These are phyloP conservation scores for Petrocephalus schoutedeni DNA, from an alignment of 2,797 vertebrate genomes.

Conservation along the genomic window DNA sequence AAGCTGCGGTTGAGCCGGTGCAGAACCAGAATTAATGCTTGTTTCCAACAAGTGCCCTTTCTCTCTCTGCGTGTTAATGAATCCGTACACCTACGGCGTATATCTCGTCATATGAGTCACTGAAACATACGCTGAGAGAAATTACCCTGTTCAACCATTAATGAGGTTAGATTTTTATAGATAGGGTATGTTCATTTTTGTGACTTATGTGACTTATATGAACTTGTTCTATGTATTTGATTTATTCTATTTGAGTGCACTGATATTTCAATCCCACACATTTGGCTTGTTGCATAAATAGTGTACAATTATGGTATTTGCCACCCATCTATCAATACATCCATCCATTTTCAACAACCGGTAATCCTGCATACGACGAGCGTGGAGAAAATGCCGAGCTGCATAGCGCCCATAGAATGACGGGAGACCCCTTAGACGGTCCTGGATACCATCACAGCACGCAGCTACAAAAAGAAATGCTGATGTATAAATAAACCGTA, in stretches of 20 bases:
- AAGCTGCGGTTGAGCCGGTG: slow-evolving; percentile 27
- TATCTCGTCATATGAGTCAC: slow-evolving; percentile 6
- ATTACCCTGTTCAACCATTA: neutral
- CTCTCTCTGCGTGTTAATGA: neutral
- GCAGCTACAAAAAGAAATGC: neutral
- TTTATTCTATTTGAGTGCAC: neutral
- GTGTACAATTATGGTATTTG: too few relatives aligned
- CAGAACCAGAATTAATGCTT: slow-evolving; percentile 26
- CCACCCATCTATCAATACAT: too few relatives aligned
- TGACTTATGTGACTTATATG: neutral
- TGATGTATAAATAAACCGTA: neutral
- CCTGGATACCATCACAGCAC: neutral
- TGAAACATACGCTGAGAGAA: neutral
- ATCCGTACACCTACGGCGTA: neutral
- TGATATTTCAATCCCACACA: neutral
- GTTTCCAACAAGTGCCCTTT: slow-evolving; percentile 14
- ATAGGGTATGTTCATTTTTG: neutral
- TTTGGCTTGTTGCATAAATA: too few relatives aligned
- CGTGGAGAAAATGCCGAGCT: neutral
- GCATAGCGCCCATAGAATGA: neutral
- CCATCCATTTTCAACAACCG: too few relatives aligned
- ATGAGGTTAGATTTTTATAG: neutral
- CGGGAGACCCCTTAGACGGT: neutral
- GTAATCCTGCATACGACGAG: neutral
- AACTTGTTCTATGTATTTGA: neutral